Evolutionary conservation across 2,113 vertebrate species (phyloP), one percentile per base, ranked within the genome.

Genomic region (Myodes glareolus): DNA sequence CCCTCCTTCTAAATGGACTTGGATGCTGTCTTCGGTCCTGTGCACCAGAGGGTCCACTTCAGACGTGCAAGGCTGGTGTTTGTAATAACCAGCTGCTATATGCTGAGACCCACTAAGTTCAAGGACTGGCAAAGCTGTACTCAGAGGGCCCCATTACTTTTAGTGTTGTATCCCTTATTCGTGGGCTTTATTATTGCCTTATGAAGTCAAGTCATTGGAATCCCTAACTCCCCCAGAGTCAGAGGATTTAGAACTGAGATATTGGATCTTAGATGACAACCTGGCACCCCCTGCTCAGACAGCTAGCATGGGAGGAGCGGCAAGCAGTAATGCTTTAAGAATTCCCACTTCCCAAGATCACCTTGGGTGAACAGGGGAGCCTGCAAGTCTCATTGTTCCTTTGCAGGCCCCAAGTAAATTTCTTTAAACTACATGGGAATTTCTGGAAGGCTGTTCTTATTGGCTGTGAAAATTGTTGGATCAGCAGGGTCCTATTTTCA

Each of bases 161-260:
- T 55, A 90, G 7, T 39, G 8, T 77, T 86, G 42, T 50, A 68
- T 68, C 27, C 17, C 89, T 88, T 73, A 52, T 39, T 65, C 63
- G 16, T 61, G 36, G 33, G 25, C 33, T 84, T 94, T 90, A 52
- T 82, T 86, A 61, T 89, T 84, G 87, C 36, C 86, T 92, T 68
- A 0, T 68, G 65, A 91, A 45, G 33, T 78, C 77, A 92, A 95
- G 58, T 90, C 39, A 76, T 47, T 90, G 84, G 16, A 55, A 63
- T 95, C 29, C 17, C 42, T 88, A 88, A 91, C 12, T 84, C 63
- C 70, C 42, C 72, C 78, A 88, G 85, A 93, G 36, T 92, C 75
- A 75, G 36, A 65, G 39, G 42, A 88, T 88, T 81, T 92, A 80
- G 52, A 95, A 92, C 42, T 42, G 36, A 87, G 29, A 13, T 95